Conservation (phyloP, 92 coral and sea anemone species). For the Porites evermanni region DNA sequence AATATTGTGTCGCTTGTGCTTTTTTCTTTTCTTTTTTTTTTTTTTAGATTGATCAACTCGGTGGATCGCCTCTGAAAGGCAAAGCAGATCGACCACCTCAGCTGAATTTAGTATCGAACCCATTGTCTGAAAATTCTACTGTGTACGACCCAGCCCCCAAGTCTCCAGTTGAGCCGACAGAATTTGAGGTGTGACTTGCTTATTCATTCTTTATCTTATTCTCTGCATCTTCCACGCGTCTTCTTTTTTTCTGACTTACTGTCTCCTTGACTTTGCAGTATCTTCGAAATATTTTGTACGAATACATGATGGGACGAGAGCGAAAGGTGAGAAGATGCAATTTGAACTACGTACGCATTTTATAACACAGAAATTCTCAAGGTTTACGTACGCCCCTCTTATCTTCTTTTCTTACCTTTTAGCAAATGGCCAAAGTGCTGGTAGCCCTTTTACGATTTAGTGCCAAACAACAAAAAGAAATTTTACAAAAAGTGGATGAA, state of each 20-base stretch:
- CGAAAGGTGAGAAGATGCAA: slow-evolving; percentile 56
- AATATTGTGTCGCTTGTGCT: background rate
- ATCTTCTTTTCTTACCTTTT: background rate
- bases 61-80: slow-evolving; percentile 79
- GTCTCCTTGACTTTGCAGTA: slow-evolving; percentile 67
- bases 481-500: slow-evolving; percentile 92
- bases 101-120: slow-evolving; percentile 88
- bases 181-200: slow-evolving; percentile 77
- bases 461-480: slow-evolving; percentile 86
- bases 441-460: slow-evolving; percentile 91
- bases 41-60: slow-evolving; percentile 71
- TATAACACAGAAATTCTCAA: background rate
- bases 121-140: slow-evolving; percentile 72
- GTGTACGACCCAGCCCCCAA: slow-evolving; percentile 67
- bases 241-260: background rate
- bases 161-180: slow-evolving; percentile 93
- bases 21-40: background rate
- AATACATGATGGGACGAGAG: slow-evolving; percentile 99
- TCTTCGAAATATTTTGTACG: slow-evolving; percentile 92
- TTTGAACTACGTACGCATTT: background rate
- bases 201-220: too few relatives aligned
- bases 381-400: background rate
- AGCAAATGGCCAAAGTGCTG: slow-evolving; percentile 99
- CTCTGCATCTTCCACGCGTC: background rate
- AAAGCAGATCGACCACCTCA: slow-evolving; percentile 86